Evolutionary conservation across 2,888 invertebrate genomes (phyloP), one percentile per base, ranked within the genome.

Genomic region (Scotopteryx bipunctaria): DNA sequence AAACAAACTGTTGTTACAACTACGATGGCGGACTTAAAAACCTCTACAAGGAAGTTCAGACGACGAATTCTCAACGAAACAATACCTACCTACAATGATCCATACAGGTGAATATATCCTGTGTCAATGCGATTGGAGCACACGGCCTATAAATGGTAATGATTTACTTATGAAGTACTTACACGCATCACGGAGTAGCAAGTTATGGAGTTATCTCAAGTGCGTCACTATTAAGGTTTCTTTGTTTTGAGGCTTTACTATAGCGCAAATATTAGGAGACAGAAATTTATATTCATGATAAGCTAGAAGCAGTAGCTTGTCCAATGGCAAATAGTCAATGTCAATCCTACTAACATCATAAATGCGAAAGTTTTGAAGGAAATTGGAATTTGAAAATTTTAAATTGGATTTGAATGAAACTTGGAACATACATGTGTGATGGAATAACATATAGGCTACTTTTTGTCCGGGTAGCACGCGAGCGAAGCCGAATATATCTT

Each of bases 211-310:
- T 36, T 21, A 45, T 53, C 36, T 36, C 6, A 9, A 27, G 36
- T 36, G 41, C 40, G 48, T 44, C 48, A 54, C 23, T 9, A 27
- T 21, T n/a, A 27, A 27, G 42, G 32, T 43, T 52, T 37, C 52
- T 53, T 53, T 47, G 47, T 53, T 21, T 33, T 11, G 1, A 11
- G 21, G 16, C 23, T 25, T 25, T 47, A 19, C n/a, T 16, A 33
- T 8, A 4, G 15, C 0, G 15, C 8, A 42, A 49, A 49, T 49
- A 43, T 41, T 42, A 35, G 35, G 19, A 5, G 17, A 13, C 0
- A 36, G 9, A 32, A 17, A 47, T 9, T 43, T 15, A 14, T 23
- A 35, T 17, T 3, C 13, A 29, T 53, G 53, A 49, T 19, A 38
- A 35, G 43, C 33, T 29, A 40, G 17, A 52, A 5, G 1, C 25